Evolutionary conservation across 2,113 vertebrate species (phyloP).

Genomic region (Cettia cetti): DNA sequence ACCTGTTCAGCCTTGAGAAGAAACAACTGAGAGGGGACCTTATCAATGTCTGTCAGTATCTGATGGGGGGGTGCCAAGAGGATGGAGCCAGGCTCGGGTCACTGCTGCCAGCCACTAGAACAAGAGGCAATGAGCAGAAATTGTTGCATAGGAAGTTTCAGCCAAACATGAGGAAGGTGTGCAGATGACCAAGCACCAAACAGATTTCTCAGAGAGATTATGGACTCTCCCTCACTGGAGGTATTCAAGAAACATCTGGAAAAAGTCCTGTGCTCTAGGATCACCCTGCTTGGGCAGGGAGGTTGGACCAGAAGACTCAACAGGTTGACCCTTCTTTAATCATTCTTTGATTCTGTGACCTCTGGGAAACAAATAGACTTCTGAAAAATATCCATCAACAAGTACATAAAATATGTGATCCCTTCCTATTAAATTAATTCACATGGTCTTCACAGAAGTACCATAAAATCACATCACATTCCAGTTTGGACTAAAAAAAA

Average conservation of each 20-base stretch:
- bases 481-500: not conserved
- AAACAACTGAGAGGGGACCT: accelerated
- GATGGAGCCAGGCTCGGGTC: not conserved
- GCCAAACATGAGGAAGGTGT: not conserved
- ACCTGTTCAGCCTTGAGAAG: not conserved
- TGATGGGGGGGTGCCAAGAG: not conserved
- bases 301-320: not conserved
- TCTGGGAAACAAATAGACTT: constrained; percentile 21
- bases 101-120: not conserved
- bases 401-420: not conserved
- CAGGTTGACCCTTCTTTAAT: not conserved
- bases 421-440: not conserved
- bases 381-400: constrained; percentile 39
- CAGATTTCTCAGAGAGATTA: not conserved
- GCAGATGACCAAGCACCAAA: not conserved
- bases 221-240: not conserved
- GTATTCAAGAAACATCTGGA: not conserved
- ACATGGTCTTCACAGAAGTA: constrained; percentile 4
- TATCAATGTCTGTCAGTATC: not conserved
- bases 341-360: not conserved
- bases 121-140: not conserved
- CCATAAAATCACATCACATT: not conserved
- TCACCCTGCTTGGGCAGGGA: not conserved
- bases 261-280: not conserved
- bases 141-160: not conserved